A percentile compares a stretch with the other conserved stretches of the same genome.
phyloP scores from a whole-genome alignment of 2,888 invertebrate genomes.

The Drosophila cognata region DNA sequence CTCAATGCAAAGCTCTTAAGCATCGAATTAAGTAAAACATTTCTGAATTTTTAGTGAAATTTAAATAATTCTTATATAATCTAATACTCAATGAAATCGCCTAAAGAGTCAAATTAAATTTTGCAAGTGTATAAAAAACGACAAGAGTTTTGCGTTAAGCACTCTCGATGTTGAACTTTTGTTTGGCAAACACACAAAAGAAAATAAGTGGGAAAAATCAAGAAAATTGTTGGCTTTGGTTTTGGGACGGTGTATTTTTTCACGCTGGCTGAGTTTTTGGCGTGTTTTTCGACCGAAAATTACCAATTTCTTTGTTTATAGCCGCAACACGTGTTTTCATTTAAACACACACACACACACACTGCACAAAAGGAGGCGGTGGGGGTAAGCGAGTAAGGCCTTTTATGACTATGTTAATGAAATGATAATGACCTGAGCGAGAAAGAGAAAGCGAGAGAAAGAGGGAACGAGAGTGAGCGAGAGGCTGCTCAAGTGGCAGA shows the following conservation, averaged over 20 bases:
- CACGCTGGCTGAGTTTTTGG: slow-evolving; percentile 43
- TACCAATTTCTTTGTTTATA: slow-evolving; percentile 78
- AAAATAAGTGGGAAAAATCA: slow-evolving; percentile 4
- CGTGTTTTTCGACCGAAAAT: slow-evolving; percentile 39
- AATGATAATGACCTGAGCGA: slow-evolving; percentile 67
- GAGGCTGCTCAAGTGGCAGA: slow-evolving; percentile 18
- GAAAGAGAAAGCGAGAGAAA: background rate
- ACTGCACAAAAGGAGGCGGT: background rate
- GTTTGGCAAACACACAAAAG: background rate
- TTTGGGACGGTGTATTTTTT: slow-evolving; percentile 28
- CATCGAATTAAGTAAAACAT: background rate
- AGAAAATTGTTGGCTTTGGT: slow-evolving; percentile 24
- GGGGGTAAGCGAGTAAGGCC: slow-evolving; percentile 5
- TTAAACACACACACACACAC: slow-evolving; percentile 41
- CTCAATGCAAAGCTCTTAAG: background rate
- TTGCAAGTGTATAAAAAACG: background rate
- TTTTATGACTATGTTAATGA: slow-evolving; percentile 79
- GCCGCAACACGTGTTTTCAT: slow-evolving; percentile 77
- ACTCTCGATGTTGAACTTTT: slow-evolving; percentile 2
- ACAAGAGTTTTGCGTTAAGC: background rate
- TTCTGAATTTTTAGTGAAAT: background rate
- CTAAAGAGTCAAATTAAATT: background rate
- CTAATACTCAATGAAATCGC: background rate
- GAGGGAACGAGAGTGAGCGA: background rate
- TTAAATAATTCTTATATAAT: background rate